Evolutionary conservation across 2,888 invertebrate species (phyloP), one percentile per base, ranked within the genome.

Genomic region (Allophyes oxyacanthae): DNA sequence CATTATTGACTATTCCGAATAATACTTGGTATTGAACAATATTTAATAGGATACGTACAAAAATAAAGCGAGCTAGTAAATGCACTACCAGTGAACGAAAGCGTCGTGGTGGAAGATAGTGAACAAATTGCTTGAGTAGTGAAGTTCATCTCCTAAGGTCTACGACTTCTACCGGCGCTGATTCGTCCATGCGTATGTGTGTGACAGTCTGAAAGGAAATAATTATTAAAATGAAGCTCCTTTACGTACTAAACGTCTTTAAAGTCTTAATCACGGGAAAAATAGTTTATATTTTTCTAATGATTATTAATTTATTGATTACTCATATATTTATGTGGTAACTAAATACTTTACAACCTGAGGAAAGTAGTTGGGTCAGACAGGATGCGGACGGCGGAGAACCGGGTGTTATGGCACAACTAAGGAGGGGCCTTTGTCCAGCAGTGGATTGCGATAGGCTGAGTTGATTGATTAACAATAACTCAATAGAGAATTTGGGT

Each of bases 71-170:
- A 54, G 42, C 44, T 60, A 75, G 64, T 61, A 73, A 76, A 73
- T 73, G 74, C 68, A 72, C 68, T 67, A 71, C 51, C 26, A 53
- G 67, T 67, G 52, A 69, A 60, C 52, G 52, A 48, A 74, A 77
- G 68, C 71, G 37, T 46, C 41, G 62, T 58, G 53, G 50, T 64
- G 63, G 52, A 45, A 42, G 30, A 34, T 33, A 37, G 10, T 41
- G 54, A 57, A 51, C 7, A 14, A 44, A 30, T 28, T 51, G 10
- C 20, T n/a, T 46, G 36, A 13, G 11, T 20, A 26, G 41, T 38
- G 41, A 25, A n/a, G 62, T 95, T 94, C 95, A 95, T 91, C 95
- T 96, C 82, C 97, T 94, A 42, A 97, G 94, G 85, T 97, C 97
- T 38, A 97, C 95, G 55, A 97, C 95, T 83, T 96, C 96, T 14